Conservation (phyloP, 1,140 invertebrate genomes). For the Tigriopus japonicus region DNA sequence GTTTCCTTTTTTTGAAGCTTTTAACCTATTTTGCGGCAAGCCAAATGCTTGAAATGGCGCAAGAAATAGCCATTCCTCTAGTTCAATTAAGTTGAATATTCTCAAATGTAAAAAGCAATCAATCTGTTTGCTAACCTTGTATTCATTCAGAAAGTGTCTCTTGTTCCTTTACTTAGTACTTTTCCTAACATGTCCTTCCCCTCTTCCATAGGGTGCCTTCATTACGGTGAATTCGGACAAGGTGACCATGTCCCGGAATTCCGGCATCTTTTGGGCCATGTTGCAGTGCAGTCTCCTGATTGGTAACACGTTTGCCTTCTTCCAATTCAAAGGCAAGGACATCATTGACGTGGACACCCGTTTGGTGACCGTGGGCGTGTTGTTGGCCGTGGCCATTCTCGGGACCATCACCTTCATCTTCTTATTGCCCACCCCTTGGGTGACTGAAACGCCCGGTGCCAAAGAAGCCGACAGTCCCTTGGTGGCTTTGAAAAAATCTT, state of each 20-base stretch:
- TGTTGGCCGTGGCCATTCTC: conserved; percentile 39
- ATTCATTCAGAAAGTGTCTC: too few species aligned
- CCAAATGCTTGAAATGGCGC: too few species aligned
- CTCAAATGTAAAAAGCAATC: too few species aligned
- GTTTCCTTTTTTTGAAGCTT: too few species aligned
- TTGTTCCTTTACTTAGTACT: background rate
- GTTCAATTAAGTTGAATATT: too few species aligned
- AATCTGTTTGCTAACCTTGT: too few species aligned
- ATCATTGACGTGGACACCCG: conserved; percentile 44
- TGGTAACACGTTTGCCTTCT: conserved; percentile 83
- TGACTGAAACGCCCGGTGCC: background rate
- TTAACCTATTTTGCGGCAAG: too few species aligned
- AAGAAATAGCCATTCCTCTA: too few species aligned
- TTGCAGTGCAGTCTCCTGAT: conserved; percentile 74
- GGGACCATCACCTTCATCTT: conserved; percentile 47
- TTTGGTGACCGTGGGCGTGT: conserved; percentile 48
- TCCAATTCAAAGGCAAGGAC: conserved; percentile 56
- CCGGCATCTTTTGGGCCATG: conserved; percentile 87
- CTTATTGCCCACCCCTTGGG: conserved; percentile 31
- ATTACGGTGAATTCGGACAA: conserved; percentile 70
- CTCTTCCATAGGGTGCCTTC: conserved; percentile 87
- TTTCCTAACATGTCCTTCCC: conserved; percentile 32
- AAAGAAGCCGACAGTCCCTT: conserved; percentile 25
- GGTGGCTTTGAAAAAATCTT: conserved; percentile 48
- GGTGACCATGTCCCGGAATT: conserved; percentile 73